Percentiles rank a stretch among this genome's conserved stretches.
These are phyloP conservation scores for Orbicella faveolata DNA, from an alignment of 64 coral and sea anemone species.

Conservation along the genomic window DNA sequence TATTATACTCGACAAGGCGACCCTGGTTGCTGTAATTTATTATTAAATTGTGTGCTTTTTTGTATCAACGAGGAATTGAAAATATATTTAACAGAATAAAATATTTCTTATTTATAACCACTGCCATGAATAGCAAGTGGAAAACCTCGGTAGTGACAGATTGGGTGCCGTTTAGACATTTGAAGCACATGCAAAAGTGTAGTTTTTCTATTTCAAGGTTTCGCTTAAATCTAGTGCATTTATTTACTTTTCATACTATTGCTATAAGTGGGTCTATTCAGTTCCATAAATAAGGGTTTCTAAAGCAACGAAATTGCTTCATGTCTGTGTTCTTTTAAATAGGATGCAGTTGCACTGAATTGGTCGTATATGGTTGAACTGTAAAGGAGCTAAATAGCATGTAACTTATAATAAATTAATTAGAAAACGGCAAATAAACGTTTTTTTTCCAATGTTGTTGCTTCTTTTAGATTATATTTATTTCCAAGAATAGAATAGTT, in stretches of 20 bases:
- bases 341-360: not conserved
- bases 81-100: conserved; percentile 44
- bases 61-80: conserved; percentile 36
- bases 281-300: not conserved
- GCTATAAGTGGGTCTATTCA: not conserved
- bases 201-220: conserved; percentile 1
- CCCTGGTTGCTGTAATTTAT: conserved; percentile 23
- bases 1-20: not conserved
- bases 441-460: not conserved
- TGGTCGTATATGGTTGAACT: not conserved
- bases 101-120: conserved; percentile 50
- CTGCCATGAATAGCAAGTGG: not conserved
- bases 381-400: not conserved
- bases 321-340: not conserved
- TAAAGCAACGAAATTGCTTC: not conserved
- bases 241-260: not conserved
- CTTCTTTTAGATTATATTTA: not conserved
- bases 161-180: not conserved
- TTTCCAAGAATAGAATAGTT: too few relatives aligned
- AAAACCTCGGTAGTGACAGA: not conserved
- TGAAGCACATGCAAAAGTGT: not conserved
- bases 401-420: conserved; percentile 7
- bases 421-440: conserved; percentile 18
- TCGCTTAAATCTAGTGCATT: not conserved
- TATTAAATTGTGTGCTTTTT: conserved; percentile 29